Evolutionary conservation across 2,888 invertebrate species (phyloP).

Genomic region (Hirtodrosophila duncani): DNA sequence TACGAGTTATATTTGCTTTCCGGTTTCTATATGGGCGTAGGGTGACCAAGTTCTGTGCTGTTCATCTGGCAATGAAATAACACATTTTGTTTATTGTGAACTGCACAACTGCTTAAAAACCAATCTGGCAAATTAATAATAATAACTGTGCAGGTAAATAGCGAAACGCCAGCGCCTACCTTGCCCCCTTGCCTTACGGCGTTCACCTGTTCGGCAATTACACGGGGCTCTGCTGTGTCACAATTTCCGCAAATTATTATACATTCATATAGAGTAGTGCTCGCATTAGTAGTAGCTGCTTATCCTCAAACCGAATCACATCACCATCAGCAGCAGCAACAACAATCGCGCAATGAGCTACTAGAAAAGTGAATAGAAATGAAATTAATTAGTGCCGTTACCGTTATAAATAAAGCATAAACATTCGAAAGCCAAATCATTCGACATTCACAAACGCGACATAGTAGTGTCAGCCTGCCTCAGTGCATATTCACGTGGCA

Average conservation of each 20-base stretch:
- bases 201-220: slow-evolving; percentile 41
- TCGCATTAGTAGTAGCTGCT: slow-evolving; percentile 15
- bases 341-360: slow-evolving; percentile 25
- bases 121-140: slow-evolving; percentile 46
- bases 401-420: slow-evolving; percentile 66
- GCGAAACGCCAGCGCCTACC: too few species aligned
- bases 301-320: slow-evolving; percentile 48
- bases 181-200: too few species aligned
- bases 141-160: slow-evolving; percentile 26
- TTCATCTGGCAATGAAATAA: slow-evolving; percentile 27
- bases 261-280: slow-evolving; percentile 27
- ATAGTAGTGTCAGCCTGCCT: too few species aligned
- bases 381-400: slow-evolving; percentile 63
- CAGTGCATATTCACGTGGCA: too few species aligned
- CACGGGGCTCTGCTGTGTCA: slow-evolving; percentile 48
- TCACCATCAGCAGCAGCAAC: slow-evolving; percentile 47
- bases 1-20: slow-evolving; percentile 20
- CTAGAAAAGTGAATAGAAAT: slow-evolving; percentile 42
- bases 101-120: slow-evolving; percentile 13
- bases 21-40: slow-evolving; percentile 12
- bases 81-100: too few species aligned
- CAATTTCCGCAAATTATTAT: slow-evolving; percentile 66
- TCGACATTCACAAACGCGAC: slow-evolving; percentile 56
- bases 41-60: too few species aligned
- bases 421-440: slow-evolving; percentile 56